Conservation (phyloP, 2,113 vertebrate species). For the Turnix velox region DNA sequence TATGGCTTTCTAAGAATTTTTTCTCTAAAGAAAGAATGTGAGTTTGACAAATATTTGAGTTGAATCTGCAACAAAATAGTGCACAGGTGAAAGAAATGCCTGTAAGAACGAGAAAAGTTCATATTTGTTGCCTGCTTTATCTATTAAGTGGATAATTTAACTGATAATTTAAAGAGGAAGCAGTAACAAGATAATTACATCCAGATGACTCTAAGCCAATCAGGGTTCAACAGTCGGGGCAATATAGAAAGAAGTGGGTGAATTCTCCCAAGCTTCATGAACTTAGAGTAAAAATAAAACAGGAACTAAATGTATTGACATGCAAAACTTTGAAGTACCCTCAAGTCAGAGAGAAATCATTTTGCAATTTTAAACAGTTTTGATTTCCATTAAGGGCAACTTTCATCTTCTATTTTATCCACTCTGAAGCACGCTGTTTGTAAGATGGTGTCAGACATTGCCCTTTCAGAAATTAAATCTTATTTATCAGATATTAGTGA, state of each 20-base stretch:
- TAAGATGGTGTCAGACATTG: neutral
- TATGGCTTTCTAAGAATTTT: neutral
- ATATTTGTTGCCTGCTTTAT: neutral
- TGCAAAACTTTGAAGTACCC: neutral
- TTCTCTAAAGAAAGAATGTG: neutral
- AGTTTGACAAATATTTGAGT: neutral
- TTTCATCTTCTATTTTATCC: neutral
- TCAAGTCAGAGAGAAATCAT: neutral
- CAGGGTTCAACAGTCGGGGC: neutral
- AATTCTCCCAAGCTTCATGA: neutral
- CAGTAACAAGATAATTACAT: neutral
- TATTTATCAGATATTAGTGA: neutral
- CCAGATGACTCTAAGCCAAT: neutral
- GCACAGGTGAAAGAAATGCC: neutral
- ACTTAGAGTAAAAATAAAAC: neutral
- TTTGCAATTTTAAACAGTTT: conserved; percentile 4
- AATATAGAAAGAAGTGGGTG: neutral
- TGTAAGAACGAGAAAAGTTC: neutral
- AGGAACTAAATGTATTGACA: neutral
- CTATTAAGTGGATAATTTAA: neutral
- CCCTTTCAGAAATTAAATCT: neutral
- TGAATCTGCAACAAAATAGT: neutral
- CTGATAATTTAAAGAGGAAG: neutral
- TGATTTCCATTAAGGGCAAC: neutral
- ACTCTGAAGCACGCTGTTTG: neutral